Evolutionary conservation across 2,797 vertebrate species (phyloP), one percentile per base, ranked within the genome.

Genomic region (Tachyglossus aculeatus): DNA sequence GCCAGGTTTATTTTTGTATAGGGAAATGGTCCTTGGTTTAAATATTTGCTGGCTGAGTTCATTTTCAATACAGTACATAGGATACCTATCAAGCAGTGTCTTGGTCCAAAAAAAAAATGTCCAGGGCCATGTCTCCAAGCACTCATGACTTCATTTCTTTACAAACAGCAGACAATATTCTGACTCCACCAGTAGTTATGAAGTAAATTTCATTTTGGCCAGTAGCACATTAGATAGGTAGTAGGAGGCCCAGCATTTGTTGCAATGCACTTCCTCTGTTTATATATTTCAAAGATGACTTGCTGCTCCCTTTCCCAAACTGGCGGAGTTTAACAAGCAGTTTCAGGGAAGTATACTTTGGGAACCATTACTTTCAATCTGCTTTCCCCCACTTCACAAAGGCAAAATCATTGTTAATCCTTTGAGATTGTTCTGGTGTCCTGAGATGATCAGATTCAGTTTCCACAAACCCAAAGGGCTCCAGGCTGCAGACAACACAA

Each of bases 361-460:
- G 22, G 6, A 39, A 25, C 5, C 31, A 22, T 7, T 15, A 59
- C 33, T 16, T 51, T 12, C 60, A 61, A 66, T 4, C 2, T 22
- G 10, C 18, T 39, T 10, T 44, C 31, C 3, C 15, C 24, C n/a
- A n/a, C n/a, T n/a, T n/a, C n/a, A n/a, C 33, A 71, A 63, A 59
- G 59, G 29, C 52, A 68, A 27, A 56, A 57, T 5, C 6, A 47
- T 3, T 4, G 37, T 32, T 27, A 27, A n/a, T 18, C 41, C 60
- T 66, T 74, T 45, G 63, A 77, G 45, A 58, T 40, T 72, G 52
- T 54, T 34, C 41, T 70, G 45, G n/a, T n/a, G n/a, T 59, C 16
- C 19, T 57, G 21, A 85, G 77, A 34, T 48, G 48, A 78, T 19
- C 51, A 71, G 34, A 54, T 74, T 65, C 75, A 53, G 36, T 71